These are phyloP conservation scores for Drosophila pegasa DNA, from an alignment of 2,888 invertebrate genomes.

Conservation along the genomic window DNA sequence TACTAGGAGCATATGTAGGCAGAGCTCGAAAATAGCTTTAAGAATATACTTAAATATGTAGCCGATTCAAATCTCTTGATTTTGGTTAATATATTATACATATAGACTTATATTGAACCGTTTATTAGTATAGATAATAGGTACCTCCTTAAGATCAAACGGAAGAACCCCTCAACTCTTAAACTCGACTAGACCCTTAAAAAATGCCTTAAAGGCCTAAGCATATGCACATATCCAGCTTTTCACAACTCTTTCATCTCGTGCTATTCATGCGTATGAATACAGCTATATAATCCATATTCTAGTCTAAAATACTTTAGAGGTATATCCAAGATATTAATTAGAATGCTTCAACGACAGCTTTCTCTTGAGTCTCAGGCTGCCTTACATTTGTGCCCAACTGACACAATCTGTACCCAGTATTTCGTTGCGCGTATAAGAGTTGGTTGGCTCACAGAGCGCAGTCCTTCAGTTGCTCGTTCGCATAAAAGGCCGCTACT, in stretches of 20 bases:
- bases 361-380: too few relatives aligned
- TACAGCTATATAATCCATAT: background rate
- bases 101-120: too few relatives aligned
- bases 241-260: background rate
- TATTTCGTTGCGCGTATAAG: constrained; percentile 36
- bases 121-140: too few relatives aligned
- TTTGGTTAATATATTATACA: too few relatives aligned
- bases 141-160: too few relatives aligned
- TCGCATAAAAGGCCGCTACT: constrained; percentile 48
- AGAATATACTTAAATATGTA: background rate
- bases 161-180: too few relatives aligned
- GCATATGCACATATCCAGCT: background rate
- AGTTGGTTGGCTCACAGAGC: constrained; percentile 15
- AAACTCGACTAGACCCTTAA: background rate
- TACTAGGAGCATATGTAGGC: background rate
- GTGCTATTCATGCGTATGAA: background rate
- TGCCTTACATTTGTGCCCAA: background rate
- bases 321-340: background rate
- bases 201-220: too few relatives aligned
- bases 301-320: background rate
- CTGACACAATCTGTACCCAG: constrained; percentile 53
- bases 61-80: too few relatives aligned
- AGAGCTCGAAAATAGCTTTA: background rate
- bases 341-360: background rate
- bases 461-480: background rate